A percentile compares a stretch with the other conserved stretches of the same genome.
These are phyloP conservation scores for Siderastrea radians DNA, from an alignment of 92 coral and sea anemone genomes.

Conservation along the genomic window DNA sequence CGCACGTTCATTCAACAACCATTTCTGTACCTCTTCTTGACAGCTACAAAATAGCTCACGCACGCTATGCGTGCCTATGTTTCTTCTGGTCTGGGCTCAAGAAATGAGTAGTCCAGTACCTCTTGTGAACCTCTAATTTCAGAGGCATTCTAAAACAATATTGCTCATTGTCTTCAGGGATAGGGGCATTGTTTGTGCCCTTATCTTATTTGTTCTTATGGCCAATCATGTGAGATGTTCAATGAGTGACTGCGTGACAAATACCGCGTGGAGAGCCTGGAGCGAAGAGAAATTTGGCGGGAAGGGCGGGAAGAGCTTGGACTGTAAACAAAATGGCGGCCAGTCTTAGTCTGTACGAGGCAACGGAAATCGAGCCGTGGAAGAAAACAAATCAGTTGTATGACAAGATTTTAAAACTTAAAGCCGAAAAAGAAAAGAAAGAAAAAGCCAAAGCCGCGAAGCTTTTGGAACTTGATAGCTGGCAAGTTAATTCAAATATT, in stretches of 20 bases:
- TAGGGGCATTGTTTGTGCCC: too few relatives aligned
- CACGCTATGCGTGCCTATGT: too few relatives aligned
- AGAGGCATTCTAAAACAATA: too few relatives aligned
- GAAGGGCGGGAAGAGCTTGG: not conserved
- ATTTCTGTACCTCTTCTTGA: too few relatives aligned
- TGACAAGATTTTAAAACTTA: conserved; percentile 69
- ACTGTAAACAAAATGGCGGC: conserved; percentile 16
- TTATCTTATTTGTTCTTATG: too few relatives aligned
- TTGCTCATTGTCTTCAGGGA: too few relatives aligned
- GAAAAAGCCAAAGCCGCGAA: conserved; percentile 80
- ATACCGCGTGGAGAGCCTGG: not conserved
- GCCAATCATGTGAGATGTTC: too few relatives aligned
- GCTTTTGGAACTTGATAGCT: conserved; percentile 84
- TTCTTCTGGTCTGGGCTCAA: too few relatives aligned
- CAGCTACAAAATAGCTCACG: too few relatives aligned
- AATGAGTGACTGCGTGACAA: not conserved
- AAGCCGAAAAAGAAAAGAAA: conserved; percentile 79
- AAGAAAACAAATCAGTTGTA: conserved; percentile 71
- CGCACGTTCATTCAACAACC: too few relatives aligned
- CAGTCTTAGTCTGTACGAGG: conserved; percentile 43
- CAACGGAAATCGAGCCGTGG: conserved; percentile 72
- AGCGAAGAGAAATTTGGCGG: conserved; percentile 9
- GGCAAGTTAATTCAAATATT: conserved; percentile 53
- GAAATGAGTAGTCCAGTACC: too few relatives aligned
- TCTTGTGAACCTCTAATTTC: too few relatives aligned